Base-by-base conservation (phyloP, 1,140 invertebrate species). In the Drosophila repletoides region DNA sequence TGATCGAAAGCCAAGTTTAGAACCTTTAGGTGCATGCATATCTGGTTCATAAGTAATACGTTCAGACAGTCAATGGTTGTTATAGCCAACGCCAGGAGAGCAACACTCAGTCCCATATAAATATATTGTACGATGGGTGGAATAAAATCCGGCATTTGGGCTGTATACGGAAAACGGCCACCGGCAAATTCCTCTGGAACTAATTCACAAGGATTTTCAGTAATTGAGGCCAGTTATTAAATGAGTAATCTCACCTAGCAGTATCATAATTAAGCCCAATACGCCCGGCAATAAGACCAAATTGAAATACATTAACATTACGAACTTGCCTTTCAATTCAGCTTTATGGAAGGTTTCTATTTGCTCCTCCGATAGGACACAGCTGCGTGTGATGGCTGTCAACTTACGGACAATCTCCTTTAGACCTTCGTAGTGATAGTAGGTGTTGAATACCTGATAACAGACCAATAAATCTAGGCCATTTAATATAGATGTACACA, bases 1-100 rank as follows among this genome's bases (percentile, higher is more conserved):
- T 53, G 68, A n/a, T 86, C 76, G 6, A 88, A 88, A 24, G 76
- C 34, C 34, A 83, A 28, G 41, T 81, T 86, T 0, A 88, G 48
- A 0, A 88, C 67, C 38, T 83, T 77, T 1, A 88, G 59, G 24
- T 88, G 87, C 56, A 81, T 81, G 5, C 84, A 73, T 9, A 88
- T 73, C 6, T 86, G 79, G 28, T 70, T 86, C 70, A 88, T 88
- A 4, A 88, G 29, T n/a, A 69, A 49, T 4, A 88, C 66, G 49
- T 88, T 88, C 5, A 88, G 48, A 56, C 59, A 83, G 58, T 88
- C 87, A 0, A 88, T 76, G 14, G 65, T 40, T 0, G 72, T 59
- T 5, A 65, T 67, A 22, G 75, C 67, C 4, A 84, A 28, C 0
- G 76, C 84, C 58, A 81, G 19, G 5, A 71, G 5, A 5, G 52